A percentile compares a stretch with the other conserved stretches of the same genome.
These are phyloP conservation scores for Megastigmus dorsalis DNA, from an alignment of 2,888 invertebrate species.

Conservation along the genomic window DNA sequence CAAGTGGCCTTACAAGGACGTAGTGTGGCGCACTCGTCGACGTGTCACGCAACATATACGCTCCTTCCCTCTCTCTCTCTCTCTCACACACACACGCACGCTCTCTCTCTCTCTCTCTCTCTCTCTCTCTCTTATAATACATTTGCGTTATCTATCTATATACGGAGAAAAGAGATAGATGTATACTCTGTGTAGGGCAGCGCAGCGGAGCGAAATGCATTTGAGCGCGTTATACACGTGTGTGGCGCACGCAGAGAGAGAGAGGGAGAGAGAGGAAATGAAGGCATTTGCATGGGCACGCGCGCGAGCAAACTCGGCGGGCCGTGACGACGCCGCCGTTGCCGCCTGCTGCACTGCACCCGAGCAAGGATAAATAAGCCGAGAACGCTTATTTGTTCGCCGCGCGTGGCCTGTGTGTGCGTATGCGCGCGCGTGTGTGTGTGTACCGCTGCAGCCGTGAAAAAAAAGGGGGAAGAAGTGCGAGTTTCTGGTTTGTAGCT, in stretches of 20 bases:
- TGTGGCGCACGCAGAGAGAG: no score
- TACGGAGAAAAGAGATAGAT: no score
- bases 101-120: slow-evolving; percentile 2
- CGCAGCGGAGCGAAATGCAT: no score
- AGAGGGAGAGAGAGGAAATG: neutral
- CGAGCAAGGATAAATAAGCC: slow-evolving; percentile 20
- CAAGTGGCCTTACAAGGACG: slow-evolving; percentile 75
- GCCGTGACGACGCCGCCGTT: slow-evolving; percentile 54
- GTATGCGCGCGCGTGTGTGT: no score
- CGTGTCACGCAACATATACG: slow-evolving; percentile 56
- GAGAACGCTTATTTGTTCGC: slow-evolving; percentile 25
- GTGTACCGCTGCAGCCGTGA: no score
- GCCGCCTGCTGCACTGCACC: no score
- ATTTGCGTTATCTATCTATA: slow-evolving; percentile 16
- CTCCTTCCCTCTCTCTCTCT: neutral
- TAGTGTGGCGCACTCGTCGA: slow-evolving; percentile 52
- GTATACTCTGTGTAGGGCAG: no score
- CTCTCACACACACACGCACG: neutral
- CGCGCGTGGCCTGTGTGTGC: no score
- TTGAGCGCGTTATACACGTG: no score
- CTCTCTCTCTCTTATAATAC: neutral
- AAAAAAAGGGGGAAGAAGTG: neutral
- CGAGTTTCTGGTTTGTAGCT: no score
- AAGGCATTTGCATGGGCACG: slow-evolving; percentile 33
- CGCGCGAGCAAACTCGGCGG: slow-evolving; percentile 57